phyloP scores from a whole-genome alignment of 2,113 vertebrate genomes.

The Spheniscus mendiculus region DNA sequence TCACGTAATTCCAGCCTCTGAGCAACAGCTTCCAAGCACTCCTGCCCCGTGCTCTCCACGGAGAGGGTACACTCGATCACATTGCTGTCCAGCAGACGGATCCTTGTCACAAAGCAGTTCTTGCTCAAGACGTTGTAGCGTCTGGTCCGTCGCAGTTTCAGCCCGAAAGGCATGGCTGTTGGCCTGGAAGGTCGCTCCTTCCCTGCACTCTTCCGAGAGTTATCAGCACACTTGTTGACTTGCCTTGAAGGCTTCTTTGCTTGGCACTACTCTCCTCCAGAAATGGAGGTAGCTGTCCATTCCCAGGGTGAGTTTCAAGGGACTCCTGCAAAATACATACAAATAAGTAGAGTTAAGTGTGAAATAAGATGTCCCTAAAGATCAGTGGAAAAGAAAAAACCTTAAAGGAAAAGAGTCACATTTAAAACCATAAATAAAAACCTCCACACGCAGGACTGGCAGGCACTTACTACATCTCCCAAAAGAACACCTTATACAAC shows the following conservation, averaged over 20 bases:
- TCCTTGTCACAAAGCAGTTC: constrained; percentile 95
- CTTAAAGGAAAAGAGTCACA: neutral
- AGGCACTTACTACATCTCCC: neutral
- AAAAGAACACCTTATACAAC: neutral
- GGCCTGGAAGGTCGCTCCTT: neutral
- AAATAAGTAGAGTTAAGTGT: neutral
- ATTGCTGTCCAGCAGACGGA: constrained; percentile 89
- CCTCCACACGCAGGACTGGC: neutral
- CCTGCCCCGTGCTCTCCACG: constrained; percentile 94
- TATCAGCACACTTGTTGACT: constrained; percentile 21
- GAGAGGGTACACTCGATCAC: constrained; percentile 94
- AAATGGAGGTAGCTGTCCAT: constrained; percentile 63
- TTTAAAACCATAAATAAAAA: neutral
- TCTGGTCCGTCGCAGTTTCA: constrained; percentile 90
- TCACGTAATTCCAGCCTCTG: constrained; percentile 94
- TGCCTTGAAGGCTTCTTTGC: constrained; percentile 54
- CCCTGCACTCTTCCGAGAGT: neutral
- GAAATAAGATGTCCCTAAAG: neutral
- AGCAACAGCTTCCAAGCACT: constrained; percentile 94
- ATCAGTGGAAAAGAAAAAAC: neutral
- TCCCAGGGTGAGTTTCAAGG: constrained; percentile 35
- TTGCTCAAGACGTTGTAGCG: constrained; percentile 98
- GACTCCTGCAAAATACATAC: constrained; percentile 33
- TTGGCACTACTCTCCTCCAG: constrained; percentile 70
- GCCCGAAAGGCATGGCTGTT: constrained; percentile 91